Percentiles rank a stretch among this genome's conserved stretches.
phyloP scores from a whole-genome alignment of 2,888 invertebrate genomes.

The Sphinx pinastri region DNA sequence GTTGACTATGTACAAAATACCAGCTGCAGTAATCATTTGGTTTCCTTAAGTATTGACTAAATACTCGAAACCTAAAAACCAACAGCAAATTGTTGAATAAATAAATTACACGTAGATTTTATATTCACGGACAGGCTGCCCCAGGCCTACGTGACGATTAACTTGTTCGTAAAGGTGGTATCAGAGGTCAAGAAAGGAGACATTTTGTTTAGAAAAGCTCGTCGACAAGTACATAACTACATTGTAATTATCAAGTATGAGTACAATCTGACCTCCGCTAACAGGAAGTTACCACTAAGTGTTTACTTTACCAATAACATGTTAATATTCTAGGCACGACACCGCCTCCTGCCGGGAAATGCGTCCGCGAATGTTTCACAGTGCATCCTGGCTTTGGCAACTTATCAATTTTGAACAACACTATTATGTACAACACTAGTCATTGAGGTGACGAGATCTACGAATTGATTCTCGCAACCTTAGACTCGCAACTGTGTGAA shows the following conservation, averaged over 20 bases:
- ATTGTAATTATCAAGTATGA: conserved; percentile 9
- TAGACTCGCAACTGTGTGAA: no score
- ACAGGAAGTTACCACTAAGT: conserved; percentile 2
- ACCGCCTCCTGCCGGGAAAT: conserved; percentile 3
- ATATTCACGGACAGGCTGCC: no score
- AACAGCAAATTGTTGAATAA: no score
- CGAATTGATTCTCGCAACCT: no score
- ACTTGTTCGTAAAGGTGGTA: not conserved
- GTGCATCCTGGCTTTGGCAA: conserved; percentile 13
- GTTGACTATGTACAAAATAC: no score
- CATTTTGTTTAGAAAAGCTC: not conserved
- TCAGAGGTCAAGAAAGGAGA: not conserved
- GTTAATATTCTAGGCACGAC: conserved; percentile 9
- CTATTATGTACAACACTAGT: not conserved
- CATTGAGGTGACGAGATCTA: no score
- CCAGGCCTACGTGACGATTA: no score
- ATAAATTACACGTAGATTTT: no score
- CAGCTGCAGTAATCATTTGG: no score
- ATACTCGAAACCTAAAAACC: no score
- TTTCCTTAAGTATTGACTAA: no score
- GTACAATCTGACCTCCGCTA: conserved; percentile 12
- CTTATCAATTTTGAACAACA: not conserved
- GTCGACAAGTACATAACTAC: conserved; percentile 13
- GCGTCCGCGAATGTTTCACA: conserved; percentile 10
- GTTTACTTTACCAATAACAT: conserved; percentile 19